Evolutionary conservation across 2,797 vertebrate species (phyloP).

Genomic region (Eupleurogrammus muticus): DNA sequence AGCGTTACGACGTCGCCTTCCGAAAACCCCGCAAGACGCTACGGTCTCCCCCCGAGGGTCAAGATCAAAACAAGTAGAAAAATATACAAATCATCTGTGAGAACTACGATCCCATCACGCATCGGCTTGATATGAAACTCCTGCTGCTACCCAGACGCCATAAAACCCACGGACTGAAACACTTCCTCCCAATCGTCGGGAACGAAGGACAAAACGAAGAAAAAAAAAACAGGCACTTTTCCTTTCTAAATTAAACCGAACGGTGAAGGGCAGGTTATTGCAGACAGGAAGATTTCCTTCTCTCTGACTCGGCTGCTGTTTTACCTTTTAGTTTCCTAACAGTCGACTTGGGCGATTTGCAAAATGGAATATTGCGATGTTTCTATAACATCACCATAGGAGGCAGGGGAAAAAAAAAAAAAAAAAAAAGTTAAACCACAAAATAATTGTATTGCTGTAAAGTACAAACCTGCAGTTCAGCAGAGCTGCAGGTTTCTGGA

Average conservation of each 20-base stretch:
- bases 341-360: too few species aligned
- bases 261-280: conserved; percentile 74
- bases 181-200: conserved; percentile 59
- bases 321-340: conserved; percentile 21
- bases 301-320: conserved; percentile 56
- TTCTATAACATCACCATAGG: too few species aligned
- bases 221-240: conserved; percentile 82
- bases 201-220: conserved; percentile 69
- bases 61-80: conserved; percentile 79
- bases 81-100: conserved; percentile 81
- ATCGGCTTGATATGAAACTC: conserved; percentile 57
- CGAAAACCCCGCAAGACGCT: conserved; percentile 59
- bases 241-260: conserved; percentile 65
- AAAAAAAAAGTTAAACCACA: too few species aligned
- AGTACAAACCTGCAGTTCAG: too few species aligned
- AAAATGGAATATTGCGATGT: too few species aligned
- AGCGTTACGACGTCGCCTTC: conserved; percentile 36
- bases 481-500: too few species aligned
- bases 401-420: too few species aligned
- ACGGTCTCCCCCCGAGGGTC: conserved; percentile 53
- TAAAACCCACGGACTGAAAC: conserved; percentile 47
- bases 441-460: too few species aligned
- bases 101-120: conserved; percentile 63
- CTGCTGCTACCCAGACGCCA: conserved; percentile 57
- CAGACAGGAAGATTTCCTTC: conserved; percentile 67